Percentiles rank a stretch among this genome's conserved stretches.
Conservation (phyloP, 2,888 invertebrate species). For the Melikaiella ostensackeni region DNA sequence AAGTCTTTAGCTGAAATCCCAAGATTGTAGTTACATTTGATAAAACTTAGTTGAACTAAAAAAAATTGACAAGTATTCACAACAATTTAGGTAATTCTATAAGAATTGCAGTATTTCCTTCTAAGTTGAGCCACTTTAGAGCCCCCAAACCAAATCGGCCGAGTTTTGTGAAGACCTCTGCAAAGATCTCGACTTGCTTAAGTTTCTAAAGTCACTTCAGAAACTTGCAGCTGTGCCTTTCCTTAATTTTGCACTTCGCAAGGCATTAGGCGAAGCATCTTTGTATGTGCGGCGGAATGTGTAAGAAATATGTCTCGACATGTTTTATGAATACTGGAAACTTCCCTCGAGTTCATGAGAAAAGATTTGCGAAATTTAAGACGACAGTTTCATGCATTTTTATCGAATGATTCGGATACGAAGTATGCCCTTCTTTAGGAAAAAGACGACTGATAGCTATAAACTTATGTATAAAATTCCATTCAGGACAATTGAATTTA, state of each 20-base stretch:
- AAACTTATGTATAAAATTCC: too few relatives aligned
- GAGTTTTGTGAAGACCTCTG: neutral
- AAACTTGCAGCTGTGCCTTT: neutral
- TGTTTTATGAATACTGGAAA: conserved; percentile 18
- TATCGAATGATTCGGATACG: neutral
- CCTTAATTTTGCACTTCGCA: conserved; percentile 18
- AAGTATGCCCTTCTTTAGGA: neutral
- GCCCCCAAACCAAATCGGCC: neutral
- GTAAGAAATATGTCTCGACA: conserved; percentile 24
- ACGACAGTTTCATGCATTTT: conserved; percentile 22
- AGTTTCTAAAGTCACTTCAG: neutral
- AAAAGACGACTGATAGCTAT: too few relatives aligned
- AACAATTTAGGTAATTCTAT: too few relatives aligned
- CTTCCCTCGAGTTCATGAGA: neutral
- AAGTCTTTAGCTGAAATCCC: too few relatives aligned
- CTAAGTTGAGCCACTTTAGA: neutral
- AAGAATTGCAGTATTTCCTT: neutral
- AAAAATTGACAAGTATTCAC: too few relatives aligned
- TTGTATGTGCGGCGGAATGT: neutral
- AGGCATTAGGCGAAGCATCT: neutral
- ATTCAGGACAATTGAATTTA: too few relatives aligned
- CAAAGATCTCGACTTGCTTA: neutral
- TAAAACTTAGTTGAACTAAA: too few relatives aligned
- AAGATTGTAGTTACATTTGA: too few relatives aligned
- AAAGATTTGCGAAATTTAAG: conserved; percentile 13